These are phyloP conservation scores for Percina caprodes DNA, from an alignment of 2,113 vertebrate genomes.

Conservation along the genomic window DNA sequence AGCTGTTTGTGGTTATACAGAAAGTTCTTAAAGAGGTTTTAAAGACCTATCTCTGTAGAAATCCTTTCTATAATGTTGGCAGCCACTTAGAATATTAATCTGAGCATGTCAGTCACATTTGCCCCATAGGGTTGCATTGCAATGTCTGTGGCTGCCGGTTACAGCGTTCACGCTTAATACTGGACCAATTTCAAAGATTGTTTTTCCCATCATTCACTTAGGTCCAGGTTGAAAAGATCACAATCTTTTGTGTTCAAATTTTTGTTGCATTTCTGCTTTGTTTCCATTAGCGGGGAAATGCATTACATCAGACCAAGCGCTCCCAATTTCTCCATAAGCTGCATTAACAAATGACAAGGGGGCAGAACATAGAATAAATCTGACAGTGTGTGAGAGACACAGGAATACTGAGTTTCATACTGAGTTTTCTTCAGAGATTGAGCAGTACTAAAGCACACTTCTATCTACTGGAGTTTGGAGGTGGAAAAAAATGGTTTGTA, in stretches of 20 bases:
- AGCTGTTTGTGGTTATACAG: no score
- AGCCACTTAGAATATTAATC: no score
- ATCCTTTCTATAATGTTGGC: no score
- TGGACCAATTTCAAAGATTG: no score
- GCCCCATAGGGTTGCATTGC: no score
- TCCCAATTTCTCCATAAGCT: background rate
- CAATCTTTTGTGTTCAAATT: background rate
- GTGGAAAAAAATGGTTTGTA: background rate
- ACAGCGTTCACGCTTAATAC: no score
- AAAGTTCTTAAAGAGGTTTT: no score
- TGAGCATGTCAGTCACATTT: no score
- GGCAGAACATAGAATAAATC: background rate
- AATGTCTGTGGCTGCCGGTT: no score
- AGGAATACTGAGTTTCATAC: background rate
- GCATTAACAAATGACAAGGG: background rate
- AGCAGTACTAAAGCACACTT: background rate
- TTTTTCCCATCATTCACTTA: no score
- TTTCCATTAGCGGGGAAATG: background rate
- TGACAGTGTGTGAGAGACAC: background rate
- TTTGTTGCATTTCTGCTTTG: conserved; percentile 5
- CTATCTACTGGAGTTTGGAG: background rate
- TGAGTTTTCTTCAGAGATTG: background rate
- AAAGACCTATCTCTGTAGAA: no score
- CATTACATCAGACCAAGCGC: background rate
- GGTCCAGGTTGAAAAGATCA: background rate